Base-by-base conservation (phyloP, 1,140 invertebrate genomes). In the Palaemon carinicauda region DNA sequence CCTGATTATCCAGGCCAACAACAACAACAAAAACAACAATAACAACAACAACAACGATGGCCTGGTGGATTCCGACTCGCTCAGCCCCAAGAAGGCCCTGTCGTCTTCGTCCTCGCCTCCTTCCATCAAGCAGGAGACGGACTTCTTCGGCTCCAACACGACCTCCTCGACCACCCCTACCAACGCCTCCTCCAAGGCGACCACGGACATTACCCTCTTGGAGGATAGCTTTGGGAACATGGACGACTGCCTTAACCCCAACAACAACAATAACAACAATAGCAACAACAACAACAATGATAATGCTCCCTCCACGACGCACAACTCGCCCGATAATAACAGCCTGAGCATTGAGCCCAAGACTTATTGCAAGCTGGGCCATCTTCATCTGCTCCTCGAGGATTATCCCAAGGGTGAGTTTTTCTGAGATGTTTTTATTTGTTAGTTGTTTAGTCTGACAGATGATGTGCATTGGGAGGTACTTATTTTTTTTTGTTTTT, bases 361-460 rank as follows among this genome's bases (percentile, higher is more conserved):
- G 91, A 97, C 97, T 15, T 98, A 96, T 91, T 98, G 97, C 90
- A 97, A 97, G 92, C 92, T 99, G 33, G 97, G 97, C 1, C 97
- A 99, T 93, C 96, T 98, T 90, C 96, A 98, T 92, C 93, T 98
- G 9, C 92, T 98, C 0, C 92, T 98, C 5, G 96, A 97, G 92
- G 96, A 98, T 91, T 98, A 96, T 92, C 93, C 94, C 33, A 98
- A 98, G 95, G 96, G 96, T 97, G 93, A 89, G 86, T 60, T 21
- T 41, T 41, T 41, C 41, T 9, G 41, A 7, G 41, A 41, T 12
- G 3, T 12, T 41, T 7, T 41, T 9, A 9, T 41, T 41, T 9
- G 33, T 41, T 41, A 5, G 41, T 41, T 41, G 0, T 3, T 41
- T 41, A 0, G 41, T 12, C 41, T 12, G 7, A 7, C 41, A 41